Evolutionary conservation across 2,888 invertebrate genomes (phyloP), one percentile per base, ranked within the genome.

Genomic region (Strigamia transsilvanica): DNA sequence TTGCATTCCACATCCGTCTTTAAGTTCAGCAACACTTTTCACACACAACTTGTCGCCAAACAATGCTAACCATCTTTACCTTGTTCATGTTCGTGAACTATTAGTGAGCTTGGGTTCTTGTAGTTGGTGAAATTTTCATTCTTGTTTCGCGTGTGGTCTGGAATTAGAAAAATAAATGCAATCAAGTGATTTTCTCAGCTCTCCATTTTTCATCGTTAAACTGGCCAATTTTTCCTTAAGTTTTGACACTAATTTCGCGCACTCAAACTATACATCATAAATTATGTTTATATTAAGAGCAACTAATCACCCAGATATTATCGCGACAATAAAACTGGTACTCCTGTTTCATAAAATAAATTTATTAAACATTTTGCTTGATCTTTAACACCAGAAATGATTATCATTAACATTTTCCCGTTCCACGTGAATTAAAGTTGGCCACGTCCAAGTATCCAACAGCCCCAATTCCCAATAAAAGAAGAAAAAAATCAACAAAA

Each of bases 81-180:
- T 90, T 91, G 91, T 86, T 91, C 91, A 85, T 89, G 87, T 84
- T 89, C 88, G 87, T 91, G 91, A 86, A 91, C 91, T 85, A 91
- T 91, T 87, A 91, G 90, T 84, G 91, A 92, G 86, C 92, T 92
- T 84, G 91, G 90, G 86, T 86, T 86, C 83, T 91, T 91, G 87
- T 82, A 73, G 21, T 91, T 90, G 81, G 91, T 91, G 87, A 91
- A 91, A 88, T 91, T 91, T 88, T 90, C 87, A 84, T 88, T 88
- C 85, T 87, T 87, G 84, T 90, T 89, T 88, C 89, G 89, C 80
- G 85, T 83, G 83, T 86, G 84, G 84, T 88, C 89, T 89, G 86
- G 21, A 86, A 86, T 84, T 82, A 84, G 27, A 84, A 84, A 51
- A 21, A 27, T 3, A 61, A 38, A 80, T 2, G 27, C 61, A 80